A percentile compares a stretch with the other conserved stretches of the same genome.
Conservation (phyloP, 2,888 invertebrate species). For the Drosophila antonietae region DNA sequence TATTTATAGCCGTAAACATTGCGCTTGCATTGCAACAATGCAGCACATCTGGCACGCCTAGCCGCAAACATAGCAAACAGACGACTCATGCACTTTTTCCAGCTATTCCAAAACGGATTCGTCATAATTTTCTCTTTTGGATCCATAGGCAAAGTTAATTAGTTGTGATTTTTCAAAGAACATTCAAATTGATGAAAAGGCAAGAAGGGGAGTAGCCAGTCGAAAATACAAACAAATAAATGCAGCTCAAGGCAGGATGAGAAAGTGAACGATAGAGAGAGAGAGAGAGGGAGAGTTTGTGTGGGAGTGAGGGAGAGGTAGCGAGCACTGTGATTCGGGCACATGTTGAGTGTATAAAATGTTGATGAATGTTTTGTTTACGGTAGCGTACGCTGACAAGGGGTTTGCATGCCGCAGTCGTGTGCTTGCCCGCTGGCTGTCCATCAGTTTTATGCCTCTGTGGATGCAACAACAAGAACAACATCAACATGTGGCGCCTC, state of each 20-base stretch:
- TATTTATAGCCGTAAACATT: constrained; percentile 41
- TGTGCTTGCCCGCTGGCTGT: constrained; percentile 19
- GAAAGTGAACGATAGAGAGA: background rate
- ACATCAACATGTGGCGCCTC: constrained; percentile 59
- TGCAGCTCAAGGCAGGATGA: background rate
- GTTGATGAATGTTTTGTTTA: constrained; percentile 79
- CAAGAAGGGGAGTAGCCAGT: constrained; percentile 28
- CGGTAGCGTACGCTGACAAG: constrained; percentile 50
- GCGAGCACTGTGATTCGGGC: constrained; percentile 35
- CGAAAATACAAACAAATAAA: constrained; percentile 4
- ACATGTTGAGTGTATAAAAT: constrained; percentile 78
- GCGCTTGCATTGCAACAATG: constrained; percentile 39
- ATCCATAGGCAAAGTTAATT: constrained; percentile 86
- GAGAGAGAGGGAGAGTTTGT: background rate
- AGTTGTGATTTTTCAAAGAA: constrained; percentile 79
- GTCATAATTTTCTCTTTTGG: constrained; percentile 42
- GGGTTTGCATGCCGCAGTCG: constrained; percentile 51
- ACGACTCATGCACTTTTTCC: constrained; percentile 9
- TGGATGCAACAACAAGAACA: constrained; percentile 51
- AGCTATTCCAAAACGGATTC: constrained; percentile 1
- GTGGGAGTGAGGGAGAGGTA: background rate
- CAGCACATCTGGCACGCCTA: constrained; percentile 64
- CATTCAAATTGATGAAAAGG: constrained; percentile 61
- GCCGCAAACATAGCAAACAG: constrained; percentile 20
- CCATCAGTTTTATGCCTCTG: constrained; percentile 14